Percentiles rank a stretch among this genome's conserved stretches.
Evolutionary conservation across 2,113 vertebrate genomes (phyloP).

Genomic region (Steatornis caripensis): DNA sequence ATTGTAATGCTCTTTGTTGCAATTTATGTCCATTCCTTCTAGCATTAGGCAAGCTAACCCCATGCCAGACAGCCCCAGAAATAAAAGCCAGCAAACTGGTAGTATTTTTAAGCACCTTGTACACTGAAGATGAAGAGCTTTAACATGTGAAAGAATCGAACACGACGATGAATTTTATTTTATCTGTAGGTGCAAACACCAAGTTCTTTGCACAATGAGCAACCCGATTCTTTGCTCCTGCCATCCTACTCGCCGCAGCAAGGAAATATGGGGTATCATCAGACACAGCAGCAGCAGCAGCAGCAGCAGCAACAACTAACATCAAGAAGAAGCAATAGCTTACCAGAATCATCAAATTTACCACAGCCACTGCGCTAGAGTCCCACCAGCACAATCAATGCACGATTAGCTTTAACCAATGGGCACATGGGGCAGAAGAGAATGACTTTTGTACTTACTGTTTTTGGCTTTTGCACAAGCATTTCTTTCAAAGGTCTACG

Average conservation of each 20-base stretch:
- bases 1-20: neutral
- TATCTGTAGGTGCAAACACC: constrained; percentile 64
- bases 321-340: constrained; percentile 67
- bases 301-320: constrained; percentile 45
- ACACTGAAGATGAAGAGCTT: neutral
- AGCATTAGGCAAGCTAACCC: neutral
- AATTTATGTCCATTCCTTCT: neutral
- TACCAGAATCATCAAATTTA: constrained; percentile 70
- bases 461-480: constrained; percentile 39
- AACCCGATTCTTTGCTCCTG: constrained; percentile 65
- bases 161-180: neutral
- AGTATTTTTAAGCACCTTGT: neutral
- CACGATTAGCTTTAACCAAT: constrained; percentile 71
- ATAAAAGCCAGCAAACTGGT: neutral
- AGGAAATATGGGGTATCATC: constrained; percentile 61
- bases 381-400: constrained; percentile 39
- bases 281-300: constrained; percentile 47
- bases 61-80: neutral
- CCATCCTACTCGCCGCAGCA: constrained; percentile 71
- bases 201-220: constrained; percentile 72
- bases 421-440: constrained; percentile 24
- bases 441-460: constrained; percentile 17
- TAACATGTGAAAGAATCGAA: neutral
- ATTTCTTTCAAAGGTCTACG: constrained; percentile 46
- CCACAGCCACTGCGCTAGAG: constrained; percentile 68